Evolutionary conservation across 2,888 invertebrate genomes (phyloP).

Genomic region (Horisme vitalbata): DNA sequence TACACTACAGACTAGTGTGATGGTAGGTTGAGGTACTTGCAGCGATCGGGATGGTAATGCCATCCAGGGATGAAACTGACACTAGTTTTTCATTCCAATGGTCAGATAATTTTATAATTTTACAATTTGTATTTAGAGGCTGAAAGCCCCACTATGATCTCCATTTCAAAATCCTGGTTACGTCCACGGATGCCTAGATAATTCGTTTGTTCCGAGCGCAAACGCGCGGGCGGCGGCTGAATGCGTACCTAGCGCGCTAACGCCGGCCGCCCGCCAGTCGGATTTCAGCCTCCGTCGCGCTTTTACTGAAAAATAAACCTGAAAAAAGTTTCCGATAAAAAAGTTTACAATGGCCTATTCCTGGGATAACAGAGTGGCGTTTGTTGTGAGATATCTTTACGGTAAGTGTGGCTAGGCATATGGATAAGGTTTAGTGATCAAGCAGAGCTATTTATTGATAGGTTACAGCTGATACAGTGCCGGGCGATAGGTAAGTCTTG

Average conservation of each 20-base stretch:
- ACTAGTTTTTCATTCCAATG: no score
- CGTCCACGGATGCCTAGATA: constrained; percentile 27
- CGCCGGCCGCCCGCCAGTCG: constrained; percentile 21
- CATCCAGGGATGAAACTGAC: no score
- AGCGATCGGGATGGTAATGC: no score
- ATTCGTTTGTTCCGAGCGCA: constrained; percentile 44
- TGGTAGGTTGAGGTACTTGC: no score
- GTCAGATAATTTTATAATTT: no score
- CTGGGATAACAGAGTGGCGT: constrained; percentile 92
- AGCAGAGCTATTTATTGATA: constrained; percentile 19
- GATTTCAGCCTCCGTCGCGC: no score
- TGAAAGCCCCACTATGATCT: not conserved
- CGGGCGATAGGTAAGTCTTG: not conserved
- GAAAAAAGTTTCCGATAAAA: not conserved
- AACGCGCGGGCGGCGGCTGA: constrained; percentile 57
- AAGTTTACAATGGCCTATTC: constrained; percentile 86
- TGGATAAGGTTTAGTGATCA: constrained; percentile 14
- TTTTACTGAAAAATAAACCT: constrained; percentile 16
- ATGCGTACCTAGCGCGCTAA: constrained; percentile 16
- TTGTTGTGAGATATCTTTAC: constrained; percentile 91
- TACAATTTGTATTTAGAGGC: no score
- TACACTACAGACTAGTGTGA: no score
- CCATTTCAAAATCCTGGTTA: not conserved
- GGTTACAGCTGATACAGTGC: constrained; percentile 11
- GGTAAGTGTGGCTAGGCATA: constrained; percentile 86